Conservation (phyloP, 2,113 vertebrate genomes). For the Grantiella picta region DNA sequence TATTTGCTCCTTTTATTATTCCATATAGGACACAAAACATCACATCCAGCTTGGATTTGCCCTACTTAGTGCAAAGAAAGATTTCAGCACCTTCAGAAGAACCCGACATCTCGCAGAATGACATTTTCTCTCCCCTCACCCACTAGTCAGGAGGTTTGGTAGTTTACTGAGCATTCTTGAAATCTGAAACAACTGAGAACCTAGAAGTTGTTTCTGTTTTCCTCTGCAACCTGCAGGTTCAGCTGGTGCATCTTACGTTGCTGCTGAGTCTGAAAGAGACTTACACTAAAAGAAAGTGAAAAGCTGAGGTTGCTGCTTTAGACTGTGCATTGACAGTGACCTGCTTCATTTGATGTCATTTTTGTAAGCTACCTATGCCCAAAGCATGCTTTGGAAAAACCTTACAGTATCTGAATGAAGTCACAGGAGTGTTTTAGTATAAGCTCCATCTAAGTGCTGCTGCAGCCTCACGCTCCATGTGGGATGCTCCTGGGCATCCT, state of each 20-base stretch:
- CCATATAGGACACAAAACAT: neutral
- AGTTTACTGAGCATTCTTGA: neutral
- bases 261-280: neutral
- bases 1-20: neutral
- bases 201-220: neutral
- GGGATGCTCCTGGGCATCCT: neutral
- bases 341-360: neutral
- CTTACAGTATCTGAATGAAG: neutral
- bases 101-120: fast-evolving
- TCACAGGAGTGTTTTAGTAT: neutral
- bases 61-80: too few relatives aligned
- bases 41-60: neutral
- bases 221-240: neutral
- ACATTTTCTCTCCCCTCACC: neutral
- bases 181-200: neutral
- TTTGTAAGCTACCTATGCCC: neutral
- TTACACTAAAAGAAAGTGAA: neutral
- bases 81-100: neutral
- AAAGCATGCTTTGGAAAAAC: neutral
- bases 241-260: neutral
- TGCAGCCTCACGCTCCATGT: neutral
- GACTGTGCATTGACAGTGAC: neutral
- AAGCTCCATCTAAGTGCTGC: neutral
- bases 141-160: too few relatives aligned
- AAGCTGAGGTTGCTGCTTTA: fast-evolving